Conservation (phyloP, 2,797 vertebrate species). For the Myotis vivesi region DNA sequence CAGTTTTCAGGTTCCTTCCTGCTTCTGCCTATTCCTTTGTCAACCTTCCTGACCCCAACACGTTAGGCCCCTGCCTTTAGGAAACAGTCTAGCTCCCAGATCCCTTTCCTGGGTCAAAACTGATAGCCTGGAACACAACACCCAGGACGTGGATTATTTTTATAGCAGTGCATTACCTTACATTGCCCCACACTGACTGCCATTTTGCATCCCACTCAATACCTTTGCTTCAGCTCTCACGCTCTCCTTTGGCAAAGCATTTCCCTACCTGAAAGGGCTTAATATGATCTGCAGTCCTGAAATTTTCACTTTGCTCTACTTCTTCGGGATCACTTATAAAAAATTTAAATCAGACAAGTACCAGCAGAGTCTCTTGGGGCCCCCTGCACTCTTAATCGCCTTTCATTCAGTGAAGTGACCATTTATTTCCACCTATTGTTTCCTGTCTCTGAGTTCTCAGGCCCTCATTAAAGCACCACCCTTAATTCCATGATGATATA, state of each 20-base stretch:
- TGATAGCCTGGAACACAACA: slow-evolving; percentile 58
- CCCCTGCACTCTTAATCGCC: slow-evolving; percentile 15
- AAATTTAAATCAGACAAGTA: slow-evolving; percentile 60
- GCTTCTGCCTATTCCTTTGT: neutral
- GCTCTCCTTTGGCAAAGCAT: neutral
- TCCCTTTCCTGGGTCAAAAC: slow-evolving; percentile 60
- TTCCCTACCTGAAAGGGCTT: slow-evolving; percentile 18
- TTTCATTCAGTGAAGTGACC: slow-evolving; percentile 33
- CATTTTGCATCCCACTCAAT: slow-evolving; percentile 21
- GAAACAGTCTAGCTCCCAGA: slow-evolving; percentile 10
- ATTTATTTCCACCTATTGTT: slow-evolving; percentile 43
- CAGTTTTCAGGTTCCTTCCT: neutral
- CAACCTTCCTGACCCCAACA: neutral
- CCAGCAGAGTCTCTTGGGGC: slow-evolving; percentile 31
- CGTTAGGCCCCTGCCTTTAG: slow-evolving; percentile 27
- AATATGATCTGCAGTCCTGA: neutral
- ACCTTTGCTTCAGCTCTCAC: neutral
- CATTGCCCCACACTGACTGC: slow-evolving; percentile 35
- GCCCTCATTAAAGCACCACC: neutral
- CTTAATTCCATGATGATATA: neutral
- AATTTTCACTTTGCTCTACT: slow-evolving; percentile 59
- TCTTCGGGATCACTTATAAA: slow-evolving; percentile 69
- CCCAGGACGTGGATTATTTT: slow-evolving; percentile 41
- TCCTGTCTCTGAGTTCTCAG: slow-evolving; percentile 15
- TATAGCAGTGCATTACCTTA: slow-evolving; percentile 30